A percentile compares a stretch with the other conserved stretches of the same genome.
Evolutionary conservation across 2,113 vertebrate genomes (phyloP).

Genomic region (Microcebus griseorufus): DNA sequence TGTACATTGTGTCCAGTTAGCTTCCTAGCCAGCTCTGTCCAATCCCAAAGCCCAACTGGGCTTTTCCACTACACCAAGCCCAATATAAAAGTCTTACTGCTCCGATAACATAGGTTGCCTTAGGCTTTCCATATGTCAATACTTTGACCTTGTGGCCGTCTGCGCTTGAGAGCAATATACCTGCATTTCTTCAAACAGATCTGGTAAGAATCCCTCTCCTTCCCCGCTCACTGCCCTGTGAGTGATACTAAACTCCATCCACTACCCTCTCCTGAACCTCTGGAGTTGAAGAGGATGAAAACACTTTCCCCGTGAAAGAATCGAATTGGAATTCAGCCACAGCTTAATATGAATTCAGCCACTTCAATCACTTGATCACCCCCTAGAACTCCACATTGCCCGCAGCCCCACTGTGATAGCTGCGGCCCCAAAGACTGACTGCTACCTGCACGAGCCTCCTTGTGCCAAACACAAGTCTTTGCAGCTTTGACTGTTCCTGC

Average conservation of each 20-base stretch:
- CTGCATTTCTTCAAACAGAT: background rate
- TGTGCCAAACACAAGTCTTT: conserved; percentile 24
- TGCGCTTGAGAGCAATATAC: background rate
- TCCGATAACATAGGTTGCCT: background rate
- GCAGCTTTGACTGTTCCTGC: background rate
- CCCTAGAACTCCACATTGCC: rapidly evolving
- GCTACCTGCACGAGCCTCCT: conserved; percentile 22
- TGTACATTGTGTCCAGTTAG: background rate
- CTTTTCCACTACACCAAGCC: background rate
- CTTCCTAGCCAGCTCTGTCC: background rate
- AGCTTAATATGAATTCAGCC: background rate
- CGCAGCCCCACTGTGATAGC: background rate
- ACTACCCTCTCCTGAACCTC: background rate
- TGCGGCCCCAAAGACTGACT: background rate
- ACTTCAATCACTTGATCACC: background rate
- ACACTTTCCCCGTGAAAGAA: background rate
- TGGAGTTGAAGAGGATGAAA: background rate
- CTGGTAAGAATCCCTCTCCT: background rate
- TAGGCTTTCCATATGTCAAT: background rate
- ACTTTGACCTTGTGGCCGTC: background rate
- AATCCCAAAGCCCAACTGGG: background rate
- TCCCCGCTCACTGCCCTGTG: background rate
- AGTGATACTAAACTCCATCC: background rate
- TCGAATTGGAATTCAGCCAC: background rate
- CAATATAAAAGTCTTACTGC: rapidly evolving